Percentiles rank a stretch among this genome's conserved stretches.
phyloP scores from a whole-genome alignment of 2,113 vertebrate genomes.

The Ciconia stormi region DNA sequence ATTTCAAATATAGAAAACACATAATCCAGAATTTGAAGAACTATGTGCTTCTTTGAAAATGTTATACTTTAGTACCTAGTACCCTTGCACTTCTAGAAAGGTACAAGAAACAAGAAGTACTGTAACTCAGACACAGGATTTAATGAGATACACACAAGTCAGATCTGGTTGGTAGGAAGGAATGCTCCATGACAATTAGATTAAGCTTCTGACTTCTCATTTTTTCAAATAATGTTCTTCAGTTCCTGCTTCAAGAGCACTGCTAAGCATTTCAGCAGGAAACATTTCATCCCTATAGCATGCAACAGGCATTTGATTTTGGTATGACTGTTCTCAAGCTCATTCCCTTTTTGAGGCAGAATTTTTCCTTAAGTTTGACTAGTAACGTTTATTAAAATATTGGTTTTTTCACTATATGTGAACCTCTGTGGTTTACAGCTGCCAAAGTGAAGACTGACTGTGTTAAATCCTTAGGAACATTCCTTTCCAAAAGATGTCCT shows the following conservation, averaged over 20 bases:
- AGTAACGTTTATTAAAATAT: not conserved
- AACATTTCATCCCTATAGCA: not conserved
- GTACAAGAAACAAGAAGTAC: not conserved
- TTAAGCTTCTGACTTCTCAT: not conserved
- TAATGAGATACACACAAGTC: not conserved
- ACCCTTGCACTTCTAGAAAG: not conserved
- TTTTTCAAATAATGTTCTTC: not conserved
- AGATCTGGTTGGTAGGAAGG: not conserved
- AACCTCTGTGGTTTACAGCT: not conserved
- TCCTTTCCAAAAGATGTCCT: not conserved
- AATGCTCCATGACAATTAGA: not conserved
- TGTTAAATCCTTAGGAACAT: not conserved
- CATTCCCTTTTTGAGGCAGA: not conserved
- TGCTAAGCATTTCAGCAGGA: not conserved
- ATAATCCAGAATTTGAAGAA: not conserved
- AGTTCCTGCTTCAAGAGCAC: not conserved
- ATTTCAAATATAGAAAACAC: not conserved
- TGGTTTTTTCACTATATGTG: accelerated
- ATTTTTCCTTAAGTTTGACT: not conserved
- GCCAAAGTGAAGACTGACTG: not conserved
- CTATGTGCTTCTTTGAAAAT: not conserved
- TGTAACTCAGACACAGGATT: not conserved
- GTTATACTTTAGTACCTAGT: not conserved
- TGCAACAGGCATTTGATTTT: not conserved
- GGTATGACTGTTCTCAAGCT: not conserved